A percentile compares a stretch with the other conserved stretches of the same genome.
Conservation (phyloP, 1,140 invertebrate species). For the Diorhabda carinulata region DNA sequence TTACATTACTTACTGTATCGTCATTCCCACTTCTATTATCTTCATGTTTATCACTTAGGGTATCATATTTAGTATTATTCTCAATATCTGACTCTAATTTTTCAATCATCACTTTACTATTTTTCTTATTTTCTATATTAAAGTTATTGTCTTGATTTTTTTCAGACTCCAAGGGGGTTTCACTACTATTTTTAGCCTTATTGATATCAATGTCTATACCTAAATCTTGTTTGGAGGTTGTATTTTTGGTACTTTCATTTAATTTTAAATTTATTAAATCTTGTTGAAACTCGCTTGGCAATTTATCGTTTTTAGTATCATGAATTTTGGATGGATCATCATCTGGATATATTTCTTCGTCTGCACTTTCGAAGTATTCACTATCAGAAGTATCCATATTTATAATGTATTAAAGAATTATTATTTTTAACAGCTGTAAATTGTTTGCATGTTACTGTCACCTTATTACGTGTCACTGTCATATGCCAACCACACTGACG, state of each 20-base stretch:
- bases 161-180: not conserved
- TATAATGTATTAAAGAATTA: not conserved
- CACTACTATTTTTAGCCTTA: not conserved
- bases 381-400: conserved; percentile 67
- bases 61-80: not conserved
- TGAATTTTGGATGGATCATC: conserved; percentile 35
- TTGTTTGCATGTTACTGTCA: not conserved
- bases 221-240: not conserved
- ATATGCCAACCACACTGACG: too few species aligned
- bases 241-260: not conserved
- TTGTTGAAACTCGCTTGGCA: not conserved
- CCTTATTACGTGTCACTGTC: too few species aligned
- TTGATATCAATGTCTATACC: not conserved
- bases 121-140: not conserved
- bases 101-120: not conserved
- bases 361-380: conserved; percentile 58
- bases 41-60: not conserved
- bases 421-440: conserved; percentile 5
- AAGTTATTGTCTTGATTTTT: not conserved
- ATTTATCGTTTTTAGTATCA: conserved; percentile 10
- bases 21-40: not conserved
- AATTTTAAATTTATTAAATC: conserved; percentile 16
- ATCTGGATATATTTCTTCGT: conserved; percentile 59
- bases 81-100: not conserved
- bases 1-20: conserved; percentile 9